Conservation (phyloP, 2,113 vertebrate genomes). For the Halichoerus grypus region DNA sequence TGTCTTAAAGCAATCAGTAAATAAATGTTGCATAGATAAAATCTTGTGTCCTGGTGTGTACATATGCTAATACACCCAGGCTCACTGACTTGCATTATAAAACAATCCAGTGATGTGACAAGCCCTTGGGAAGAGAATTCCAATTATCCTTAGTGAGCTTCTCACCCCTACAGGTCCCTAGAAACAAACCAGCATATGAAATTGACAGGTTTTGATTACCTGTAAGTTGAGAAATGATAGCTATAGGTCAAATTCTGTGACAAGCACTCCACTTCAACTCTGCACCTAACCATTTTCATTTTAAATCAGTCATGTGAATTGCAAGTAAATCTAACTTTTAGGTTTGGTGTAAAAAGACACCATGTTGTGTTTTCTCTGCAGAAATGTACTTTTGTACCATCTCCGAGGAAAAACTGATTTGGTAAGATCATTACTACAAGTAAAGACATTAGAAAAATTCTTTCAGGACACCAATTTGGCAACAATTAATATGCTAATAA, state of each 20-base stretch:
- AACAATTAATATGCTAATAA: slow-evolving; percentile 52
- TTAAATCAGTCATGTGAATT: slow-evolving; percentile 52
- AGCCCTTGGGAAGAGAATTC: not conserved
- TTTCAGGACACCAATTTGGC: not conserved
- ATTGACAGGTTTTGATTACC: slow-evolving; percentile 67
- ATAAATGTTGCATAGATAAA: not conserved
- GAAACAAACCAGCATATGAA: slow-evolving; percentile 65
- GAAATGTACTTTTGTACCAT: not conserved
- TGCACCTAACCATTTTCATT: slow-evolving; percentile 59
- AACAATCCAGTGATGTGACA: not conserved
- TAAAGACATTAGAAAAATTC: not conserved
- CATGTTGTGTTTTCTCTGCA: not conserved
- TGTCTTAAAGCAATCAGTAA: not conserved
- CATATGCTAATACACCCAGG: slow-evolving; percentile 58
- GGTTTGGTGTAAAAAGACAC: not conserved
- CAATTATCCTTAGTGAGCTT: slow-evolving; percentile 53
- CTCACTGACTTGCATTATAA: not conserved
- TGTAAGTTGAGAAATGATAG: slow-evolving; percentile 67
- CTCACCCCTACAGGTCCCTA: slow-evolving; percentile 50
- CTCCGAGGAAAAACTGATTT: not conserved
- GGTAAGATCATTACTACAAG: not conserved
- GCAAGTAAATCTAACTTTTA: slow-evolving; percentile 40
- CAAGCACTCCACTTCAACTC: slow-evolving; percentile 59
- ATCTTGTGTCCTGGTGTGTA: not conserved
- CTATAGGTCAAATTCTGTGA: slow-evolving; percentile 46